A percentile compares a stretch with the other conserved stretches of the same genome.
Evolutionary conservation across 2,113 vertebrate species (phyloP).

Genomic region (Lethenteron camtschaticum): DNA sequence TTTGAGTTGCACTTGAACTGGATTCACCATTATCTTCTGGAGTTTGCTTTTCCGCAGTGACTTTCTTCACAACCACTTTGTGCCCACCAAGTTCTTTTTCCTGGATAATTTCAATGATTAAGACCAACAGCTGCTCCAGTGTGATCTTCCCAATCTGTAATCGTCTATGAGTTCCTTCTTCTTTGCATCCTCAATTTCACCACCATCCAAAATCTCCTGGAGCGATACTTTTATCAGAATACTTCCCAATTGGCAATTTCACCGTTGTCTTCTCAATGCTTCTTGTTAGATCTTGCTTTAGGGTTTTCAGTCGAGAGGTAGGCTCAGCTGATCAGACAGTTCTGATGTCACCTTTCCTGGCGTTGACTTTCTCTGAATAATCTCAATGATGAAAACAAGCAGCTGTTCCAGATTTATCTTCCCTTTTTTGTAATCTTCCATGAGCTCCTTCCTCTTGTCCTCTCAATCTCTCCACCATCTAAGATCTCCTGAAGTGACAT

Average conservation of each 20-base stretch:
- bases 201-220: conserved; percentile 1
- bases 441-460: conserved; percentile 18
- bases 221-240: background rate
- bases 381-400: conserved; percentile 6
- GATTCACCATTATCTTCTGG: background rate
- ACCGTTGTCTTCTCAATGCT: background rate
- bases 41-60: background rate
- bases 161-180: background rate
- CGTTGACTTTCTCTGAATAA: conserved; percentile 16
- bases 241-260: background rate
- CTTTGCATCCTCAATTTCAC: background rate
- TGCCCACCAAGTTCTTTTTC: background rate
- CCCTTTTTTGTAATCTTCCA: conserved; percentile 13
- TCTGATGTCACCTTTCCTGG: too few relatives aligned
- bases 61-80: background rate
- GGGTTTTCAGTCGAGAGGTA: too few relatives aligned
- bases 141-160: background rate
- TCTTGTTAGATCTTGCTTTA: too few relatives aligned
- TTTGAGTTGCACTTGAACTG: too few relatives aligned
- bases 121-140: background rate
- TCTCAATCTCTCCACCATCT: conserved; percentile 46
- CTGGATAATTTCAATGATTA: background rate
- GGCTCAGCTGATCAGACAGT: too few relatives aligned
- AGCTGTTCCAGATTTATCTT: conserved; percentile 15
- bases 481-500: conserved; percentile 38